A percentile compares a stretch with the other conserved stretches of the same genome.
Evolutionary conservation across 1,140 invertebrate species (phyloP).

Genomic region (Zaprionus vittiger): DNA sequence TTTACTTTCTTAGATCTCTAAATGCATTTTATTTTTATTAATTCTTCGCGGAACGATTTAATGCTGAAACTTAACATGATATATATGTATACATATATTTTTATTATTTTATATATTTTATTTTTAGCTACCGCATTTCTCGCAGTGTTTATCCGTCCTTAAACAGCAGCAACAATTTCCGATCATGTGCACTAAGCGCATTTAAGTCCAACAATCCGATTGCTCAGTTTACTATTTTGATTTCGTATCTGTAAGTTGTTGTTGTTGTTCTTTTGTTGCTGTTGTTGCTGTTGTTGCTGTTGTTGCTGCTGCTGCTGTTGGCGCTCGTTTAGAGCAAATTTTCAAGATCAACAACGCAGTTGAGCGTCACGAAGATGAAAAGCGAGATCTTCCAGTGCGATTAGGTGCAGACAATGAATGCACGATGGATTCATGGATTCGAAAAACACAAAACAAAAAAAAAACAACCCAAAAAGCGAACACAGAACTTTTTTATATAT

Average conservation of each 20-base stretch:
- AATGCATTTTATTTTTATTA: no score
- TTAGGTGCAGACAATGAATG: slow-evolving; percentile 78
- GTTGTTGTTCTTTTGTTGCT: slow-evolving; percentile 20
- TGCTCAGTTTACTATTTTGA: slow-evolving; percentile 61
- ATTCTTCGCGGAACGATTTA: no score
- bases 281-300: slow-evolving; percentile 25
- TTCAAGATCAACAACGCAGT: slow-evolving; percentile 81
- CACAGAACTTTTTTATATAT: slow-evolving; percentile 48
- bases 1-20: no score
- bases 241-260: slow-evolving; percentile 52
- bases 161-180: slow-evolving; percentile 55
- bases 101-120: background rate
- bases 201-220: slow-evolving; percentile 51
- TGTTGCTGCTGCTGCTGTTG: slow-evolving; percentile 33
- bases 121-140: slow-evolving; percentile 12
- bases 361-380: slow-evolving; percentile 79
- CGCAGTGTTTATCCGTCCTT: slow-evolving; percentile 28
- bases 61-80: background rate
- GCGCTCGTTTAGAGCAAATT: slow-evolving; percentile 53
- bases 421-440: slow-evolving; percentile 78
- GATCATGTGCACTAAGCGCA: slow-evolving; percentile 43
- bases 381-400: slow-evolving; percentile 77
- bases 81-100: no score
- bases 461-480: slow-evolving; percentile 40
- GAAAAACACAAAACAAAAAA: slow-evolving; percentile 43